Conservation (phyloP, 2,113 vertebrate species). For the Phrynosoma platyrhinos region DNA sequence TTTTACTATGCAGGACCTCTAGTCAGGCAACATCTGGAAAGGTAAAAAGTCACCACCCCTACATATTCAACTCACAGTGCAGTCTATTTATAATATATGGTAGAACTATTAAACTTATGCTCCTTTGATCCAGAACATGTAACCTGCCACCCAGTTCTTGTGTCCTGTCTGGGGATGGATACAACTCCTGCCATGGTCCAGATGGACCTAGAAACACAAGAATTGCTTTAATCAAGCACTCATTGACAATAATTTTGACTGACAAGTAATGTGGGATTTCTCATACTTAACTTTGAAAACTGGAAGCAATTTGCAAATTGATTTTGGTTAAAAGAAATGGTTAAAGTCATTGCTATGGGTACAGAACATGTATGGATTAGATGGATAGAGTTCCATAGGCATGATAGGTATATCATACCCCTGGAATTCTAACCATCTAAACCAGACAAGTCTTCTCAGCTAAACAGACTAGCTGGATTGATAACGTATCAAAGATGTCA, state of each 20-base stretch:
- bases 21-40: background rate
- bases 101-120: background rate
- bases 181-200: background rate
- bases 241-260: background rate
- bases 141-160: background rate
- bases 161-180: background rate
- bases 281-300: background rate
- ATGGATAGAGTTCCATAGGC: no score
- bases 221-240: background rate
- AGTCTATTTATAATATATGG: background rate
- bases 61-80: background rate
- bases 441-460: background rate
- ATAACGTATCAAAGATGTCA: background rate
- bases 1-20: background rate
- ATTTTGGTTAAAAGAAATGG: background rate
- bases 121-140: background rate
- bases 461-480: background rate
- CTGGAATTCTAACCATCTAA: background rate
- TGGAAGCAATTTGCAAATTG: background rate
- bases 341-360: background rate
- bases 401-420: no score
- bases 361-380: background rate
- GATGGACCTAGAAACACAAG: background rate
- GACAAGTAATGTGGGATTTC: background rate
- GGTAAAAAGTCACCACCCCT: background rate